Conservation (phyloP, 2,113 vertebrate species). For the Peromyscus maniculatus region DNA sequence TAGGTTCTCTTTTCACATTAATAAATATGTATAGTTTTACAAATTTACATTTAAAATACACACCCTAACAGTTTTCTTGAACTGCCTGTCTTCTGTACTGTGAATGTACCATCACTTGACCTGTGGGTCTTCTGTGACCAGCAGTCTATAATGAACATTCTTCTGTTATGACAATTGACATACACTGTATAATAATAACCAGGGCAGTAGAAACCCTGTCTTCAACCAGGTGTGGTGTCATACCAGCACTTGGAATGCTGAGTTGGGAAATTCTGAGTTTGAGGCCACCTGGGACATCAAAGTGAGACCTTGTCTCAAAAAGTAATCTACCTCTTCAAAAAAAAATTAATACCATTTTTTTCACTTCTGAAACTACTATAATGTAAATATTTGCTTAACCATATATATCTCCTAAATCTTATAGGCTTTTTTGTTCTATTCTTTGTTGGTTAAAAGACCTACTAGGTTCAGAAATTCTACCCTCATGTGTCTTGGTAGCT, state of each 20-base stretch:
- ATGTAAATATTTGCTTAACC: not conserved
- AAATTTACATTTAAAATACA: not conserved
- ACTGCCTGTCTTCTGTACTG: not conserved
- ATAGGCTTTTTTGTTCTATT: not conserved
- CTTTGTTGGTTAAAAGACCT: not conserved
- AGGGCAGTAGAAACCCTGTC: not conserved
- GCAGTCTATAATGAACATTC: not conserved
- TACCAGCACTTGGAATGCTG: not conserved
- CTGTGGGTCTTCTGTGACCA: not conserved
- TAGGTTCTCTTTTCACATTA: not conserved
- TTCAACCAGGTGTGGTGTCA: too few species aligned
- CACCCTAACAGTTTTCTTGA: not conserved
- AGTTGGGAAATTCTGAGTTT: not conserved
- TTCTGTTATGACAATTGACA: not conserved
- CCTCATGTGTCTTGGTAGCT: not conserved
- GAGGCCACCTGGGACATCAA: not conserved
- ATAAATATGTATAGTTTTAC: not conserved
- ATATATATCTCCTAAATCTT: not conserved
- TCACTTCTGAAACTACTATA: not conserved
- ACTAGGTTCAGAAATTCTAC: not conserved
- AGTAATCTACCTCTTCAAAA: not conserved
- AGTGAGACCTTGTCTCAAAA: not conserved
- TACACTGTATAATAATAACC: not conserved
- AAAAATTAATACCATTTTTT: not conserved
- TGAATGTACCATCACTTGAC: not conserved